Evolutionary conservation across 2,888 invertebrate genomes (phyloP), one percentile per base, ranked within the genome.

Genomic region (Taphrorychus bicolor): DNA sequence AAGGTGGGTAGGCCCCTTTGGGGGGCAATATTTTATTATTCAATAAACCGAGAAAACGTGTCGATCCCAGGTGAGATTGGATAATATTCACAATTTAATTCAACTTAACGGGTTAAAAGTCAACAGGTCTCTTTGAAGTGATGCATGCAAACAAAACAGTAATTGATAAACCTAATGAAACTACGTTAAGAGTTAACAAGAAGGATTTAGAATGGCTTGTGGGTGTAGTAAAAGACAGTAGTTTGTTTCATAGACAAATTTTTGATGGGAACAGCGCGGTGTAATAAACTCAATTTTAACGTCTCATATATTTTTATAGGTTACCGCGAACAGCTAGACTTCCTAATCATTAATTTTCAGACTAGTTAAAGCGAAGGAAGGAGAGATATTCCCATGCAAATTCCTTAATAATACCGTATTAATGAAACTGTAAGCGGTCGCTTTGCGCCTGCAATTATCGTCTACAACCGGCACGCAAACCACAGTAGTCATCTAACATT

Each of bases 301-400:
- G 32, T 32, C 2, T 32, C 32, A 32, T 32, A 32, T 7, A 11
- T 32, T 32, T 32, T 32, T 32, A 32, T 32, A 32, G 32, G 32
- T 32, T 9, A 23, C 32, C 32, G 11, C 32, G 11, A 32, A 45
- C 45, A 45, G 45, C 17, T 16, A 45, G 14, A 45, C 45, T 45
- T 45, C 5, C 2, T 45, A 51, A 51, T 51, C 1, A 19, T 51
- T 51, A n/a, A 19, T 19, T 51, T 51, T 51, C 2, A 19, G n/a
- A 51, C 17, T 19, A 17, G 21, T 21, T 19, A 21, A 18, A 17
- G 21, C 51, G 17, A 51, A 51, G 14, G 3, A 45, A 16, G 14
- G 3, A 45, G 45, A 45, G 17, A 18, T 57, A 16, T 57, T 57
- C 57, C 57, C 57, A 57, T 57, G 57, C 57, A 57, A 57, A 57